Conservation (phyloP, 37 sponge, comb jelly and placozoan species). For the Tethya wilhelma region DNA sequence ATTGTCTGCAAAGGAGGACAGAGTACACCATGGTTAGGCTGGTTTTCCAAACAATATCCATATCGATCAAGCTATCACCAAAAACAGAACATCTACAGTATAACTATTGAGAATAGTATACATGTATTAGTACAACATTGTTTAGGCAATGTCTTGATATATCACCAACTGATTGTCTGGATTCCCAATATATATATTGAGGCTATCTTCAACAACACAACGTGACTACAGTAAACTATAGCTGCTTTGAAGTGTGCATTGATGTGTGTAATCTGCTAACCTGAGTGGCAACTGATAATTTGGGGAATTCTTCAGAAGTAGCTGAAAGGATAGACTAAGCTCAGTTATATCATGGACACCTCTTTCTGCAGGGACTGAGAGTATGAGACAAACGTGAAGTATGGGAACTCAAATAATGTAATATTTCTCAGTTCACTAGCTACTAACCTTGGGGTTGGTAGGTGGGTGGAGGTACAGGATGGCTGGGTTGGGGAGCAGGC, state of each 20-base stretch:
- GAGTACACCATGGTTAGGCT: background rate
- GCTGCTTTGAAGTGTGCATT: no score
- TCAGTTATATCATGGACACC: background rate
- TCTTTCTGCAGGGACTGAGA: background rate
- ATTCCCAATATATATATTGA: no score
- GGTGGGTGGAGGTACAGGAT: no score
- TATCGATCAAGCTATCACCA: background rate
- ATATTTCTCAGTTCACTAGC: background rate
- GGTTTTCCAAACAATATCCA: background rate
- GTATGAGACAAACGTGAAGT: no score
- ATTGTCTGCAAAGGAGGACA: constrained; percentile 2
- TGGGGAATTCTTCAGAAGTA: constrained; percentile 9
- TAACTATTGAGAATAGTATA: background rate
- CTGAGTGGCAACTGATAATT: constrained; percentile 9
- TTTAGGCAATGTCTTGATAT: background rate
- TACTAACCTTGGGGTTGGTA: background rate
- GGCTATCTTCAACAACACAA: no score
- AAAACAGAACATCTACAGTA: background rate
- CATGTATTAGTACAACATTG: background rate
- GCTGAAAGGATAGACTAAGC: constrained; percentile 11
- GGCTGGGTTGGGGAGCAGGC: background rate
- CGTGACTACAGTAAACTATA: no score
- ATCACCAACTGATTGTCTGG: no score
- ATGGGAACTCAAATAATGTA: no score
- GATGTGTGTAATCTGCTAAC: background rate